Evolutionary conservation across 1,140 invertebrate genomes (phyloP), one percentile per base, ranked within the genome.

Genomic region (Bradysia coprophila): DNA sequence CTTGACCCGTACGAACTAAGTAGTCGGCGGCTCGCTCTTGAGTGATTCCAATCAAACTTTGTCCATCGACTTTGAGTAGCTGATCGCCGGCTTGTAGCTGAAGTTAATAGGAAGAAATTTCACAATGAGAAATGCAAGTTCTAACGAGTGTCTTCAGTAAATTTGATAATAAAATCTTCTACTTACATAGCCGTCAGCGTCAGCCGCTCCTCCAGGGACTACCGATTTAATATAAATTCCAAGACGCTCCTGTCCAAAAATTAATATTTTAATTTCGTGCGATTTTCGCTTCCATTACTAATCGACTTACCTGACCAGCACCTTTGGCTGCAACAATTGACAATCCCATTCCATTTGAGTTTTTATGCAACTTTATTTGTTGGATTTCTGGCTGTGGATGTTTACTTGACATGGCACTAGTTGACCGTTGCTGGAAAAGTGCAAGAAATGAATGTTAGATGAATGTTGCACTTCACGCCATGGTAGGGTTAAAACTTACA

Each of bases 211-310:
- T 37, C 90, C 90, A 44, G 87, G 76, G 21, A 98, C 92, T 18
- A 98, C 92, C 43, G 90, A 93, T 65, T 97, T 97, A 43, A 98
- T 93, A 60, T 97, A 98, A 57, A 97, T 97, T 24, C 93, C 93
- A 34, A 93, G 65, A 51, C 86, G 78, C 51, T 92, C 86, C 83
- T 88, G 54, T 20, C 67, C 61, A 46, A 50, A 56, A 57, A 46
- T 49, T 44, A 45, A 48, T 44, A 23, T 36, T 41, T 38, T 15
- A 18, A 18, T 38, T 38, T 21, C 11, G 15, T 9, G n/a, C n/a
- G n/a, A n/a, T n/a, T n/a, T n/a, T n/a, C n/a, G n/a, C n/a, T n/a
- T n/a, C n/a, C n/a, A n/a, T n/a, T n/a, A n/a, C n/a, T n/a, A n/a
- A n/a, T n/a, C n/a, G n/a, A 21, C 22, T 32, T 31, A 41, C 34